Evolutionary conservation across 2,113 vertebrate species (phyloP), one percentile per base, ranked within the genome.

Genomic region (Tetrao urogallus): DNA sequence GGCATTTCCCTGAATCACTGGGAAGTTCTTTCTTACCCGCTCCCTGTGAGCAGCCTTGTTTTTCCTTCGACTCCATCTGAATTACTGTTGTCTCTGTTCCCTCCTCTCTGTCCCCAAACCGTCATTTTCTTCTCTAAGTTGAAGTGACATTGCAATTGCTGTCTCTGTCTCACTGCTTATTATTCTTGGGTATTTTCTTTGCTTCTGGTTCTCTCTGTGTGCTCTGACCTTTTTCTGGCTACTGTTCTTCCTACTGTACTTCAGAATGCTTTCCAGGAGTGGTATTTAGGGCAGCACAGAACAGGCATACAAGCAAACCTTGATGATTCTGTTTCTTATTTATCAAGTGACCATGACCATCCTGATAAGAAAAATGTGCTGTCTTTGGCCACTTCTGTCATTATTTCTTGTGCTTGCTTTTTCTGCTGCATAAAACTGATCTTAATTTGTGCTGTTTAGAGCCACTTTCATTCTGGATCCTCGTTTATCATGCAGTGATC

Each of bases 381-480:
- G 12, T 61, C 22, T 80, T 25, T 64, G 61, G 63, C 36, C 52
- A 28, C 14, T 38, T 12, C 36, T 69, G 30, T 77, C 40, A 20
- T 48, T 36, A 2, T 73, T 40, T 82, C 16, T 71, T 47, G 25
- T 27, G 50, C 22, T 71, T 60, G 38, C 12, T 30, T 76, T 94
- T 94, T 67, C 54, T 85, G 18, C 45, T 82, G 19, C 5, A 21
- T 43, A 38, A 85, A 71, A 10, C 15, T 43, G 34, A 22, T 43
- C 18, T 52, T 57, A 90, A 34, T 82, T 80, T 78, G 13, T 76
- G 34, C 79, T 88, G 71, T 69, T 56, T 80, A 61, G 19, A 84
- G 25, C 14, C 8, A 12, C 36, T 88, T 82, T 61, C 3, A 0
- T 28, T 91, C 79, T 74, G 40, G 20, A 48, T 90, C 11, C 21